Evolutionary conservation across 92 coral and sea anemone genomes (phyloP).

Genomic region (Plumapathes pennacea): DNA sequence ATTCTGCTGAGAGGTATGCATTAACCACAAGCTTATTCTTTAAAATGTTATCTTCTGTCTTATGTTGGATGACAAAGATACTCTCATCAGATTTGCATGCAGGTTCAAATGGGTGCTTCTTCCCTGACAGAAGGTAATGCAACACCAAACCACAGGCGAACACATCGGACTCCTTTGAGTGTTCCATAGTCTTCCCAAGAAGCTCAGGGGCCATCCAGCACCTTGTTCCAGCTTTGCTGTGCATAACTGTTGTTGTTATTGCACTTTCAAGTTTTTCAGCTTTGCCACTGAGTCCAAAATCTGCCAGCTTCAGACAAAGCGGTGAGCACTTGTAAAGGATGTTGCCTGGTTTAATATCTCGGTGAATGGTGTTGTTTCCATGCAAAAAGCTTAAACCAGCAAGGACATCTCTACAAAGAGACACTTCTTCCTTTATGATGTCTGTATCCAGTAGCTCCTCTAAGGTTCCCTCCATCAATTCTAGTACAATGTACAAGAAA

Average conservation of each 20-base stretch:
- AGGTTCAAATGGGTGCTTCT: slow-evolving; percentile 51
- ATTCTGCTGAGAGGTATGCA: slow-evolving; percentile 6
- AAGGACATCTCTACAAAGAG: slow-evolving; percentile 18
- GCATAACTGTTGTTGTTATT: slow-evolving; percentile 29
- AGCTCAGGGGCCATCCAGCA: slow-evolving; percentile 86
- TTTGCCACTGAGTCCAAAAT: slow-evolving; percentile 52
- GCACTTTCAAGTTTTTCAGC: too few relatives aligned
- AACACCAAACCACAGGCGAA: slow-evolving; percentile 38
- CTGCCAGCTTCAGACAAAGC: slow-evolving; percentile 54
- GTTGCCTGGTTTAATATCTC: slow-evolving; percentile 58
- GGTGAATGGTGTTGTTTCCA: slow-evolving; percentile 16
- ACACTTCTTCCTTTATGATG: not conserved
- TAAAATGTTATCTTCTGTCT: not conserved
- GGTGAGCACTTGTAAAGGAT: slow-evolving; percentile 30
- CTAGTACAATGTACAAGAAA: slow-evolving; percentile 49
- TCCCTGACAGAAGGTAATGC: slow-evolving; percentile 34
- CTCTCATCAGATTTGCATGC: too few relatives aligned
- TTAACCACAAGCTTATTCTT: not conserved
- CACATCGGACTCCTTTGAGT: slow-evolving; percentile 31
- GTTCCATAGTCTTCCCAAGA: slow-evolving; percentile 4
- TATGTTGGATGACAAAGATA: too few relatives aligned
- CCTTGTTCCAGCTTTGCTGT: slow-evolving; percentile 59
- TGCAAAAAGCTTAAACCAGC: slow-evolving; percentile 38
- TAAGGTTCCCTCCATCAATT: slow-evolving; percentile 56
- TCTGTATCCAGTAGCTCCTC: slow-evolving; percentile 11